Base-by-base conservation (phyloP, 2,888 invertebrate genomes). In the Nineta flava region DNA sequence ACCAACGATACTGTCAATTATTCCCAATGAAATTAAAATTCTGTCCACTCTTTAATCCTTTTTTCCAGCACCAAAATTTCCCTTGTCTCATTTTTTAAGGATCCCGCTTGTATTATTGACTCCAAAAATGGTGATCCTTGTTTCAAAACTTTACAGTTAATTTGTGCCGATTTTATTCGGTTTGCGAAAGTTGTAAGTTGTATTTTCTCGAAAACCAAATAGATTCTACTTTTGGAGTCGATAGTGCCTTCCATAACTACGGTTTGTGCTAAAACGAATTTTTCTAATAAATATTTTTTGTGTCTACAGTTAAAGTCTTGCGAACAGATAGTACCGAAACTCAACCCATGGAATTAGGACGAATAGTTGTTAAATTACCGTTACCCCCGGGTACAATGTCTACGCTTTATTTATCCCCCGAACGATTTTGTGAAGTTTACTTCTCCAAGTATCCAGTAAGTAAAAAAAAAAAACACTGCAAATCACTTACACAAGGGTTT, bases 341-440 rank as follows among this genome's bases (percentile, higher is more conserved):
- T 19, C 66, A 73, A 13, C 60, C 74, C 0, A 76, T 79, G 26
- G 88, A 93, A 64, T 72, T 92, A 5, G 94, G 94, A 0, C 73
- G 90, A 55, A 81, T 95, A 56, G 87, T 80, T 0, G 71, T 83
- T 1, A 91, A 88, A 61, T 63, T 91, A 17, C 95, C 95, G 0
- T 67, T 95, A 43, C 93, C 94, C 0, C 95, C 95, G 0, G 93
- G 94, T 1, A 83, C 81, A 50, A 79, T 93, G 65, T 77, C 83
- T 1, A 88, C 90, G 0, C 71, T 95, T 0, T 94, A 86, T 69
- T 77, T 76, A 58, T 81, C 87, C 13, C 84, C 87, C 53, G 82
- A 88, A 12, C 73, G 82, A 52, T 95, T 85, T 64, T 75, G 80
- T 53, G 75, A 84, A 56, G 77, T 80, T 1, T 95, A 95, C 65